These are phyloP conservation scores for Ptychochromis oligacanthus DNA, from an alignment of 2,113 vertebrate species.

Conservation along the genomic window DNA sequence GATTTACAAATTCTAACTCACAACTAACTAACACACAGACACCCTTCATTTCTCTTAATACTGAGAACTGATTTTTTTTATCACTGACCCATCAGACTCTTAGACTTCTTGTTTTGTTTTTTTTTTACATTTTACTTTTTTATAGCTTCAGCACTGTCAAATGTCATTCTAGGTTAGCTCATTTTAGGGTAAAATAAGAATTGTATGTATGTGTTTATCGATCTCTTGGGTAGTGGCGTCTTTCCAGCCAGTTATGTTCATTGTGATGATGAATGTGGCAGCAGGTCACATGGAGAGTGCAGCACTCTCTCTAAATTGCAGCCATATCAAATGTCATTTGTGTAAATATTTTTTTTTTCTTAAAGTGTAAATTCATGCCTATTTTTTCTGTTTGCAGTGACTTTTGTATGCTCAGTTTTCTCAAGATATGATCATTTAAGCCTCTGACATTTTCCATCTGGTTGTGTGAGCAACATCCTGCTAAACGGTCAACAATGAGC, in stretches of 20 bases:
- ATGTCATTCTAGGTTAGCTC: background rate
- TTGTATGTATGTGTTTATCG: background rate
- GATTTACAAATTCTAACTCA: background rate
- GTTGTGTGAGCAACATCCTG: background rate
- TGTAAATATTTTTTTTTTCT: background rate
- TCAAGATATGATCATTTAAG: background rate
- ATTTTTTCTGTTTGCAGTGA: background rate
- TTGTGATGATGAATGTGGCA: no score
- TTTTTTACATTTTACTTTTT: background rate
- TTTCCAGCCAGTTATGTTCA: background rate
- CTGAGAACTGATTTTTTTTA: no score
- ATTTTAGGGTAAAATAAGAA: background rate
- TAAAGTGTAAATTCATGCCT: background rate
- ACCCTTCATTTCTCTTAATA: background rate
- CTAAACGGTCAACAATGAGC: background rate
- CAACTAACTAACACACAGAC: background rate
- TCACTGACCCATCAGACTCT: background rate
- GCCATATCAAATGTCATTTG: background rate
- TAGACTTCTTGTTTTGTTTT: background rate
- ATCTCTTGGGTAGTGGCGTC: background rate
- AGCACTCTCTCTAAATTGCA: background rate
- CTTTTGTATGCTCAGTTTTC: background rate
- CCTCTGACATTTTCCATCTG: background rate
- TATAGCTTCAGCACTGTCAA: background rate
- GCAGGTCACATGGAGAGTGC: background rate